Evolutionary conservation across 2,888 invertebrate species (phyloP), one percentile per base, ranked within the genome.

Genomic region (Tachina lurida): DNA sequence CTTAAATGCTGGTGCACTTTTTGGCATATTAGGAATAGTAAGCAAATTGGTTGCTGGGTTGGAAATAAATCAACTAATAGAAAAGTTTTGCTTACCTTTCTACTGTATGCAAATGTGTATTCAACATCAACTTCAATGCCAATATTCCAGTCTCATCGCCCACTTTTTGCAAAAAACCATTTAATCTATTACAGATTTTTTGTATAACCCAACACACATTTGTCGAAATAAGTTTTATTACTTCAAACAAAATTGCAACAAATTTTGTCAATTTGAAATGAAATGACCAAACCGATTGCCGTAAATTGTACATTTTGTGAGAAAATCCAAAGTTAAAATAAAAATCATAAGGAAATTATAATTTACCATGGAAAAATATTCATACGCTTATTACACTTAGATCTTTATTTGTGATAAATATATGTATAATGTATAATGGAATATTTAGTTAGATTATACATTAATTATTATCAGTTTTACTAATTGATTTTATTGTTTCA

Each of bases 121-220:
- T 89, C 0, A 89, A 90, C 5, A 89, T 88, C 22, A 91, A 82
- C 45, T 89, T 89, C 2, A 91, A 87, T 4, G 90, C 91, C 82
- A 91, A 68, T 8, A 91, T 87, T 5, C 89, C 90, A 4, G 91
- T 90, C 83, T 91, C 90, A 2, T 88, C 88, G 0, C 90, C 91
- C 1, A 89, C 89, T 79, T 90, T 88, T 5, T 17, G 31, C 2
- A 74, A 49, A 19, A 74, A 52, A 15, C 39, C 19, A 15, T 49
- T 39, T 17, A 56, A 19, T 56, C 52, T 41, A 43, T 31, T 58
- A 8, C 10, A 13, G 7, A 13, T 19, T 31, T 31, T 13, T 31
- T 58, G 19, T 15, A 31, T 2, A 31, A 22, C 5, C 13, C 31
- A 58, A 5, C 43, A 60, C 15, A 39, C n/a, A 60, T 4, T 60